Evolutionary conservation across 2,888 invertebrate genomes (phyloP).

Genomic region (Platynereis dumerilii): DNA sequence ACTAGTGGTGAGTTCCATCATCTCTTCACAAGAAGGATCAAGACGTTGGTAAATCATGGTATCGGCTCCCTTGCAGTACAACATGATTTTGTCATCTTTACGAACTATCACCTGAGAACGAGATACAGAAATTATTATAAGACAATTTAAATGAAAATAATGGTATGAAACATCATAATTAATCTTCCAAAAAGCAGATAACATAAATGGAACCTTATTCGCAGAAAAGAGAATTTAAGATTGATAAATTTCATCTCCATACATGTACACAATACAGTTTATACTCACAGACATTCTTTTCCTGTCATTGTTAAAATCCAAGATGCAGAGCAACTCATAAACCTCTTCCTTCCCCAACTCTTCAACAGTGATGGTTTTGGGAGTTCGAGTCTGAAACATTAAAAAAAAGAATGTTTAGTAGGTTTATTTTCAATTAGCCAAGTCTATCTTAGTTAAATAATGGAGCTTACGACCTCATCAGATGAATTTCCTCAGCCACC

Average conservation of each 20-base stretch:
- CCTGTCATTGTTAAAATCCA: constrained; percentile 98
- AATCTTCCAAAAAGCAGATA: background rate
- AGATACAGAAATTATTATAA: background rate
- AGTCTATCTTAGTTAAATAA: background rate
- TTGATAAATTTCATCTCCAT: background rate
- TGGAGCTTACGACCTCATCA: background rate
- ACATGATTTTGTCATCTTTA: constrained; percentile 66
- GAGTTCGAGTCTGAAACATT: constrained; percentile 64
- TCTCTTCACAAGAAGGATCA: constrained; percentile 75
- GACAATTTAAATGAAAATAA: background rate
- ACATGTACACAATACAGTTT: too few species aligned
- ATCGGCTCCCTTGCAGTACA: constrained; percentile 97
- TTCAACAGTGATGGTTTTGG: constrained; percentile 69
- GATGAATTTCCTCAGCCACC: background rate
- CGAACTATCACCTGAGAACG: constrained; percentile 56
- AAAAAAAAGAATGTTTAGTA: too few species aligned
- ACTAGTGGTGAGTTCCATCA: constrained; percentile 85
- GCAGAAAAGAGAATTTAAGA: background rate
- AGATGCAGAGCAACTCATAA: constrained; percentile 94
- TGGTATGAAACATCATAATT: background rate
- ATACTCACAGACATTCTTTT: constrained; percentile 96
- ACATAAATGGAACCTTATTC: background rate
- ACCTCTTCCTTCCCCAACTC: constrained; percentile 69
- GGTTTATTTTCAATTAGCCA: background rate
- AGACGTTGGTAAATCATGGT: constrained; percentile 96